Evolutionary conservation across 1,140 invertebrate genomes (phyloP), one percentile per base, ranked within the genome.

Genomic region (Trypoxylus dichotomus): DNA sequence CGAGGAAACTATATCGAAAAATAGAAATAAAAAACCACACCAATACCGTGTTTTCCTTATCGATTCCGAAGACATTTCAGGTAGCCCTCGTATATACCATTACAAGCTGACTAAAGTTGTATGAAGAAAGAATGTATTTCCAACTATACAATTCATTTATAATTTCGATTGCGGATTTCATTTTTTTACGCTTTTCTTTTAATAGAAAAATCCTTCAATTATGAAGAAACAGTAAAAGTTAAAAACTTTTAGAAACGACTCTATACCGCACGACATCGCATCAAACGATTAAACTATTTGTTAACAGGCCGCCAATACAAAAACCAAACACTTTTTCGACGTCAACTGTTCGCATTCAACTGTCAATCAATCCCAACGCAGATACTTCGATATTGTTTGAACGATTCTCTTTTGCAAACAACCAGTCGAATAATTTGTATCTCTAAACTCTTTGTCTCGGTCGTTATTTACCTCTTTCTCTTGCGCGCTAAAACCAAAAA

Each of bases 281-380:
- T 63, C 24, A 63, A 63, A 13, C 13, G 60, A 11, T 63, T 63
- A 27, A 63, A 63, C 2, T 63, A 63, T 63, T 63, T 63, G 19
- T 24, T 63, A 63, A 24, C 60, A 63, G 60, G 24, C 60, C 19
- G 58, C 58, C 60, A 63, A 63, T 63, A 63, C 60, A 63, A 63
- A 63, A 63, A 63, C 60, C 60, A 63, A 63, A 63, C 25, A 63
- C 60, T 63, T 63, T 63, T 63, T 63, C 60, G 60, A 63, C 19
- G 60, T 63, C 60, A 63, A 63, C 60, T 63, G 60, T 63, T 63
- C 60, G 60, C 60, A 63, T 63, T 63, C 60, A 63, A 63, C 60
- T 63, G 60, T 63, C 60, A 63, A 63, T 63, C 60, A 63, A 19
- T 63, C 60, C 43, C 8, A 47, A 13, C 6, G 3, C 43, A 63